These are phyloP conservation scores for Cacoxenus indagator DNA, from an alignment of 2,888 invertebrate species.

Conservation along the genomic window DNA sequence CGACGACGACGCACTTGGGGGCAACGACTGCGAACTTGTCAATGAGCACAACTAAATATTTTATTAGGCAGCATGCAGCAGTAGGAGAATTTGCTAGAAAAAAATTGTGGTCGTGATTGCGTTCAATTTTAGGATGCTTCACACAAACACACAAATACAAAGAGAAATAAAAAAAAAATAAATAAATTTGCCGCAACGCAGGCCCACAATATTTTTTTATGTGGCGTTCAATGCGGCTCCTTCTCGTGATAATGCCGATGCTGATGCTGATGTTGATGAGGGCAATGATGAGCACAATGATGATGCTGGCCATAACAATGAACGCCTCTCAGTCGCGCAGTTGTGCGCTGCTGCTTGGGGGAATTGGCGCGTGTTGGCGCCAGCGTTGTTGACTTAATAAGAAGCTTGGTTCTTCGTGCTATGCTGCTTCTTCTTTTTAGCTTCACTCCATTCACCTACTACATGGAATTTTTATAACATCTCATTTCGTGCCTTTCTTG, in stretches of 20 bases:
- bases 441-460: slow-evolving; percentile 16
- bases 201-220: slow-evolving; percentile 3
- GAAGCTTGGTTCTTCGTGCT: background rate
- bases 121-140: slow-evolving; percentile 55
- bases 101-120: slow-evolving; percentile 55
- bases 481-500: background rate
- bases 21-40: slow-evolving; percentile 61
- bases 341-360: slow-evolving; percentile 42
- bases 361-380: slow-evolving; percentile 43
- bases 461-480: background rate
- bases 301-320: slow-evolving; percentile 48
- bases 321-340: slow-evolving; percentile 31
- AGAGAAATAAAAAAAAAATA: background rate
- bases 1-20: slow-evolving; percentile 27
- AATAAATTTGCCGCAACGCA: no score
- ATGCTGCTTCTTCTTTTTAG: slow-evolving; percentile 15
- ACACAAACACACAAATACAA: slow-evolving; percentile 2
- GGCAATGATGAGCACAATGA: slow-evolving; percentile 36
- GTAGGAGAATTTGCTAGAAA: slow-evolving; percentile 33
- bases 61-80: slow-evolving; percentile 63
- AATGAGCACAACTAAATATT: slow-evolving; percentile 67
- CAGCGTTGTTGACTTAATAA: slow-evolving; percentile 52
- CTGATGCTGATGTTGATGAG: slow-evolving; percentile 21
- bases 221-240: background rate
- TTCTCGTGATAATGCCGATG: slow-evolving; percentile 13